phyloP scores from a whole-genome alignment of 2,113 vertebrate species.

The Calyptomena viridis region DNA sequence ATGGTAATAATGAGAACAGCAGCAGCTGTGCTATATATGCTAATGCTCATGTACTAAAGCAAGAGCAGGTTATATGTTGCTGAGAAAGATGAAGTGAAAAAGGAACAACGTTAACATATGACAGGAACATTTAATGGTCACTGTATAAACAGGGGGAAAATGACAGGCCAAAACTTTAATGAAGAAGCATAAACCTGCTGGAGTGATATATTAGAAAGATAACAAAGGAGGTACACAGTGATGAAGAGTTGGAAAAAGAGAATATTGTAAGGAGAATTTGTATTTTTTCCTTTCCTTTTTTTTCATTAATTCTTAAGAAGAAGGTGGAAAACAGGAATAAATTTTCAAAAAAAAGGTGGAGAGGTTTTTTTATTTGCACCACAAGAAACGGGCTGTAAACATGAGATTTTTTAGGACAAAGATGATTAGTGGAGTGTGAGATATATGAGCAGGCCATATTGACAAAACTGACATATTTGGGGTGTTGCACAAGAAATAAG shows the following conservation, averaged over 20 bases:
- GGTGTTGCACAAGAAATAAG: background rate
- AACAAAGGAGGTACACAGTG: background rate
- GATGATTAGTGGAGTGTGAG: background rate
- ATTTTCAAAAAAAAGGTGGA: background rate
- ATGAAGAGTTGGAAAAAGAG: background rate
- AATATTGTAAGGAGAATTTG: background rate
- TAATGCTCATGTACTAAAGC: background rate
- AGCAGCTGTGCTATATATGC: background rate
- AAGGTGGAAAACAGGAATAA: background rate
- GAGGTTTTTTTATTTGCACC: background rate
- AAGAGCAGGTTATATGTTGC: background rate
- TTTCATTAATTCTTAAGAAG: background rate
- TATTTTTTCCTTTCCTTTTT: background rate
- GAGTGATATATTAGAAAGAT: background rate
- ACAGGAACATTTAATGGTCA: background rate
- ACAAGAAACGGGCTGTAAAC: background rate
- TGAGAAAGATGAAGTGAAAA: background rate
- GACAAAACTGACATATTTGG: background rate
- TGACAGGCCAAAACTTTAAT: background rate
- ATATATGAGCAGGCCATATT: background rate
- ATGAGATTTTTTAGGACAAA: background rate
- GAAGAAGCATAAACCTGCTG: background rate
- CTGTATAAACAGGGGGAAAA: background rate
- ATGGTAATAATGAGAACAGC: background rate
- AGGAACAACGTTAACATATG: background rate